Base-by-base conservation (phyloP, 2,113 vertebrate species). In the Sterrhoptilus dennistouni region DNA sequence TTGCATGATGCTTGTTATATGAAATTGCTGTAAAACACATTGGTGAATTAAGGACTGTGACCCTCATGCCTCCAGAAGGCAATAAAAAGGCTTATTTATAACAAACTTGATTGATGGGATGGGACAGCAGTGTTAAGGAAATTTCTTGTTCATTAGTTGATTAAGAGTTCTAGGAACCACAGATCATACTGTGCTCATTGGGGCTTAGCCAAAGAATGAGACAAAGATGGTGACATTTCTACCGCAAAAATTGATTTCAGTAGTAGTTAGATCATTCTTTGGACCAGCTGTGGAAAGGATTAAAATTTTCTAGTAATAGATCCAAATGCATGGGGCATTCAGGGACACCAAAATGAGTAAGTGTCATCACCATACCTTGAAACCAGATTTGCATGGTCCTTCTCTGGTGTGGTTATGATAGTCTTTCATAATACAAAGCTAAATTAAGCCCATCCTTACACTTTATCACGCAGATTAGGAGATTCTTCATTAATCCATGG, bases 11-110 rank as follows among this genome's bases (percentile, higher is more conserved):
- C 21, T 76, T 59, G 54, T 27, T 50, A 40, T n/a, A 45, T 90
- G 68, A 83, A 76, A 61, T 17, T 15, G 5, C 56, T 9, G 2
- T n/a, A 40, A 83, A 77, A 80, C 0, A 0, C 31, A 13, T 9
- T 45, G 53, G 28, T 69, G 72, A 92, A 44, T 61, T 65, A 59
- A 57, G 81, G 40, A n/a, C 63, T 49, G 20, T 74, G 69, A 42
- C 50, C 25, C n/a, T 0, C 2, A 21, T 5, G 49, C 10, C 22
- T 90, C 40, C 28, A 70, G 83, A 38, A 92, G 35, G 33, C 20
- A 50, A 45, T 44, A 56, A 82, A 78, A 42, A 21, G 52, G 19
- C 27, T 54, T 81, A 47, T 24, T 52, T 76, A 60, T n/a, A 87
- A 35, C 5, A 66, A 90, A 66, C 14, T 38, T 61, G 40, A 33